Evolutionary conservation across 1,140 invertebrate genomes (phyloP), one percentile per base, ranked within the genome.

Genomic region (Panulirus ornatus): DNA sequence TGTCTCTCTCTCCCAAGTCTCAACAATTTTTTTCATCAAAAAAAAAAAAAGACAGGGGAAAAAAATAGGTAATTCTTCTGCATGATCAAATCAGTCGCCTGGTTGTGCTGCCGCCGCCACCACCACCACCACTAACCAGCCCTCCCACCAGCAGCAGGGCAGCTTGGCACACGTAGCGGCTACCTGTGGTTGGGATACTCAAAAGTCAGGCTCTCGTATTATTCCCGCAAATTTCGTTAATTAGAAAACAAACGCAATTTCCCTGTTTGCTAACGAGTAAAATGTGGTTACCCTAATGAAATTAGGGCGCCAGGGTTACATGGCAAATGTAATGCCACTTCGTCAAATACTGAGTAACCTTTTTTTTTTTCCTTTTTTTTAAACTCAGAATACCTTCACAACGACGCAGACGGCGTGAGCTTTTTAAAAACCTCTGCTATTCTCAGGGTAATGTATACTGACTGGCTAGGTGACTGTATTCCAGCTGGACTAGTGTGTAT

Each of bases 161-260:
- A n/a, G n/a, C n/a, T n/a, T n/a, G n/a, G n/a, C n/a, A n/a, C n/a
- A n/a, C n/a, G n/a, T n/a, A n/a, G n/a, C n/a, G 58, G 27, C 6
- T 14, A 22, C 54, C 54, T 5, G 54, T 19, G 3, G 58, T 5
- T 22, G 58, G 34, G 34, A 70, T 34, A 34, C 11, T 0, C 36
- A 40, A 22, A 76, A 76, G 58, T 27, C 58, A 71, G 58, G 70
- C 81, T 42, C 11, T 54, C 42, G 84, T 85, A 54, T 85, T 75
- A 85, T 85, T 75, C 30, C 84, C 84, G 38, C 70, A 85, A 85
- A 85, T 85, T 85, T 85, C 71, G 71, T 85, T 85, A 85, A 85
- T 85, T 76, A 73, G 84, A 85, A 75, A 51, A 85, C 84, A 73
- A 85, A 85, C 71, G 47, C 84, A 85, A 85, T 85, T 85, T 85